Evolutionary conservation across 2,113 vertebrate genomes (phyloP).

Genomic region (Toxostoma redivivum): DNA sequence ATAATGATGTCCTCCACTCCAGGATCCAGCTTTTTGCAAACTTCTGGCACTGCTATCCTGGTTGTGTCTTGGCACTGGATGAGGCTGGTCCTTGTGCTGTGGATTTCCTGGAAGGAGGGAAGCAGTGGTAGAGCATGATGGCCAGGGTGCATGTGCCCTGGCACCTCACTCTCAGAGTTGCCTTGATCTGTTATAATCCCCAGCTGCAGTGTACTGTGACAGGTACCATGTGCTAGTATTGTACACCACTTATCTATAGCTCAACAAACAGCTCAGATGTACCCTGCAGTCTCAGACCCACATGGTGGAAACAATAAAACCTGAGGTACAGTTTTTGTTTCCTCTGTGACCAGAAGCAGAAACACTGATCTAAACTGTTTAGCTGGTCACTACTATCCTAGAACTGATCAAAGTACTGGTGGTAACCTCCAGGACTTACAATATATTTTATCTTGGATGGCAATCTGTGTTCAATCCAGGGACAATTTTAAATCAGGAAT

Average conservation of each 20-base stretch:
- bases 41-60: background rate
- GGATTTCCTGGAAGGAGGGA: background rate
- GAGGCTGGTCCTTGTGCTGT: background rate
- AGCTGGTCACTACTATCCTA: background rate
- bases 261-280: background rate
- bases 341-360: background rate
- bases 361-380: background rate
- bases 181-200: background rate
- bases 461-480: background rate
- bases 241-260: background rate
- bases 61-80: fast-evolving
- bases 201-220: background rate
- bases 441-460: background rate
- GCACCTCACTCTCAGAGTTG: background rate
- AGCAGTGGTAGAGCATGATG: fast-evolving
- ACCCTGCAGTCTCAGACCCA: background rate
- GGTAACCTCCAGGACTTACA: background rate
- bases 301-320: background rate
- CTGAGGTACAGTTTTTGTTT: background rate
- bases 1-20: background rate
- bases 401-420: background rate
- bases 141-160: too few relatives aligned
- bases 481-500: background rate
- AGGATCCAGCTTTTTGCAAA: background rate
- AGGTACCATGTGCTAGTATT: background rate